Conservation (phyloP, 2,797 vertebrate genomes). For the Tragelaphus oryx region DNA sequence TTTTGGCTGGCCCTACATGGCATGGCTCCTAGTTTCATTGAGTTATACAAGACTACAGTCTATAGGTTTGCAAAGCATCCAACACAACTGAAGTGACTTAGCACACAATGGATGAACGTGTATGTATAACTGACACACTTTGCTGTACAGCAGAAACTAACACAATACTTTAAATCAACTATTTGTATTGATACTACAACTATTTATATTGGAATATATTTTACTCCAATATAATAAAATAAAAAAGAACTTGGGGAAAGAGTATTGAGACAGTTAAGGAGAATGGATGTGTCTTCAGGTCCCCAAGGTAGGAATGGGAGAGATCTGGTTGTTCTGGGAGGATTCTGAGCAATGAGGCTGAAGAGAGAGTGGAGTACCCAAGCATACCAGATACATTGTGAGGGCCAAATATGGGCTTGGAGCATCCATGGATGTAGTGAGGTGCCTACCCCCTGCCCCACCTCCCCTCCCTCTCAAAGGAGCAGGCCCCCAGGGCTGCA, state of each 20-base stretch:
- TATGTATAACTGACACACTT: not conserved
- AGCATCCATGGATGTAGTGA: not conserved
- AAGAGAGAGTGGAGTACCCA: not conserved
- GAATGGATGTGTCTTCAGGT: not conserved
- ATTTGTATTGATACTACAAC: not conserved
- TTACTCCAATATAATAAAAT: not conserved
- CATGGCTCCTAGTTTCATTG: not conserved
- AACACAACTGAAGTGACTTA: not conserved
- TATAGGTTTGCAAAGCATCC: not conserved
- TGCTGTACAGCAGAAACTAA: not conserved
- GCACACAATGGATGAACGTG: not conserved
- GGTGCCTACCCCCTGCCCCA: no score
- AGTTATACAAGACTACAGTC: not conserved
- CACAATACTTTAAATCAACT: not conserved
- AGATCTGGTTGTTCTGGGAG: not conserved
- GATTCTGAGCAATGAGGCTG: not conserved
- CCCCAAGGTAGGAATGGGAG: not conserved
- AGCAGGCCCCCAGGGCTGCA: not conserved
- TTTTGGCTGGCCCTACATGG: not conserved
- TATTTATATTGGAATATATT: not conserved
- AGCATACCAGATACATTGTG: not conserved
- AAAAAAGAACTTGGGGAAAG: not conserved
- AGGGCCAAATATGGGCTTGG: not conserved
- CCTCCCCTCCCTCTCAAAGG: not conserved
- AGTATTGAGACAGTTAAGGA: not conserved